Evolutionary conservation across 2,888 invertebrate species (phyloP).

Genomic region (Conistra vaccinii): DNA sequence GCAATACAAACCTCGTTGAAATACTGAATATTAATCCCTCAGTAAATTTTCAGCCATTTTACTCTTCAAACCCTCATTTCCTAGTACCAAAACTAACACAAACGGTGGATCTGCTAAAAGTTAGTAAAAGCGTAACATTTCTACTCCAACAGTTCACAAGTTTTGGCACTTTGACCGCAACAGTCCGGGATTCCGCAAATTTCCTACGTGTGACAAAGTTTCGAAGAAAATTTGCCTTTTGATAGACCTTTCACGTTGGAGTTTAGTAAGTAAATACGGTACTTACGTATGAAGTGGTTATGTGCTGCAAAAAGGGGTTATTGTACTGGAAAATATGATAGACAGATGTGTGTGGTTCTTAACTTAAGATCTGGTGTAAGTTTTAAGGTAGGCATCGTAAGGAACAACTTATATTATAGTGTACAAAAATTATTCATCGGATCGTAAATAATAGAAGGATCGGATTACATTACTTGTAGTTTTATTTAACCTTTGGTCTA

Average conservation of each 20-base stretch:
- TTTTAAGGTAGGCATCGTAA: too few relatives aligned
- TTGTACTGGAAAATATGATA: slow-evolving; percentile 14
- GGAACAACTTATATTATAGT: too few relatives aligned
- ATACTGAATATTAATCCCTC: background rate
- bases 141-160: slow-evolving; percentile 52
- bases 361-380: background rate
- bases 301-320: slow-evolving; percentile 21
- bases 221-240: slow-evolving; percentile 63
- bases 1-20: background rate
- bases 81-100: slow-evolving; percentile 29
- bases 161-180: slow-evolving; percentile 61
- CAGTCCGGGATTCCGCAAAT: slow-evolving; percentile 55
- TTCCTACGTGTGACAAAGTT: slow-evolving; percentile 59
- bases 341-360: background rate
- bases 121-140: slow-evolving; percentile 54
- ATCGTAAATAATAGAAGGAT: too few relatives aligned
- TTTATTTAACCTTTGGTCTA: too few relatives aligned
- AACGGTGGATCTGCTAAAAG: slow-evolving; percentile 47
- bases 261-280: slow-evolving; percentile 31
- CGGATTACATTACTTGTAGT: too few relatives aligned
- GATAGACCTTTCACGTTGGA: slow-evolving; percentile 53
- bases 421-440: too few relatives aligned
- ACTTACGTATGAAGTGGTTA: slow-evolving; percentile 19
- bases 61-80: background rate
- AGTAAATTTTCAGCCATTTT: background rate